Evolutionary conservation across 2,888 invertebrate species (phyloP), one percentile per base, ranked within the genome.

Genomic region (Ischnura elegans): DNA sequence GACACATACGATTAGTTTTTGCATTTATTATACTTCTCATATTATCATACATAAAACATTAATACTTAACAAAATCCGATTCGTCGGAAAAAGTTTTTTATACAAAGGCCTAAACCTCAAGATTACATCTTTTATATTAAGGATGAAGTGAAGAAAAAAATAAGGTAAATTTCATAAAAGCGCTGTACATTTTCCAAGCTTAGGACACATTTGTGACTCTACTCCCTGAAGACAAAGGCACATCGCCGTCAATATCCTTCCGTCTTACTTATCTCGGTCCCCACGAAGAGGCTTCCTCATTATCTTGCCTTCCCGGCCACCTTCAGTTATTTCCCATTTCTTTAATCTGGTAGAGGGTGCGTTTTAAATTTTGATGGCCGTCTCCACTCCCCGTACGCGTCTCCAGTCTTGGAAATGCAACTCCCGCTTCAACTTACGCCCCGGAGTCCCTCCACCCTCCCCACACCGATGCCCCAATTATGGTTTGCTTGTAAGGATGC

Each of bases 271-370:
- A 76, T 76, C 76, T 36, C 36, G 10, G 29, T 76, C 76, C 29
- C 76, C 36, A n/a, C 6, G 76, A 61, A 76, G 76, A 51, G 51
- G 51, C 51, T 51, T 16, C 29, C 36, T 76, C 25, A 36, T 76
- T 19, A 19, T 36, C 21, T 29, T 76, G 2, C 36, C 29, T 36
- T 36, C 76, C 29, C 29, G 6, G 66, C n/a, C 76, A 36, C 76
- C 10, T 36, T 36, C 76, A 10, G 29, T 76, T 76, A 76, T 76
- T 76, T 36, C 29, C 76, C 76, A 76, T 76, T 76, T 76, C 76
- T 76, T 36, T 76, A 76, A 76, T 76, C 76, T 76, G 29, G 76
- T n/a, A n/a, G 51, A 76, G 29, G 76, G 76, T 76, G 76, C 76
- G 76, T 76, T 36, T 36, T 76, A 76, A 76, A 76, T 76, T 29